Percentiles rank a stretch among this genome's conserved stretches.
Conservation (phyloP, 2,888 invertebrate genomes). For the Ptychoptera albimana region DNA sequence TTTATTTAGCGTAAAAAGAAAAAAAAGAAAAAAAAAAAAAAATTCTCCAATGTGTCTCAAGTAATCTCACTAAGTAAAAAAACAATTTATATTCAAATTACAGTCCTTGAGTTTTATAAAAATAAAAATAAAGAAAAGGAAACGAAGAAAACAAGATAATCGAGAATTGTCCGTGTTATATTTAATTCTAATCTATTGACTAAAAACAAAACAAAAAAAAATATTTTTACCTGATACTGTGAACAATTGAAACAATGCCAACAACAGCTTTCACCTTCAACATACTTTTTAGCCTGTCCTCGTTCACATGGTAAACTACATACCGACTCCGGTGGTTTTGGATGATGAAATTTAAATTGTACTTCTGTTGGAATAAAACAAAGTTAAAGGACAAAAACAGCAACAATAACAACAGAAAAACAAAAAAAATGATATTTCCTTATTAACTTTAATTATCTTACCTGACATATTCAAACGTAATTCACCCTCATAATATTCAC, state of each 20-base stretch:
- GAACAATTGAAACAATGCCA: constrained; percentile 90
- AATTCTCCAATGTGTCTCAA: no score
- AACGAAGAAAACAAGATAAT: neutral
- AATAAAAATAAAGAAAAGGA: neutral
- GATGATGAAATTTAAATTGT: constrained; percentile 66
- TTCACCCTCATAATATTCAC: constrained; percentile 70
- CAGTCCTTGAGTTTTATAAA: neutral
- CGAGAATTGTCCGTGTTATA: neutral
- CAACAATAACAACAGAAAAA: no score
- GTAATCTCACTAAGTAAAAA: no score
- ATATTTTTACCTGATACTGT: constrained; percentile 53
- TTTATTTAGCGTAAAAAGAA: no score
- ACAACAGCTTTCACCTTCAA: constrained; percentile 85
- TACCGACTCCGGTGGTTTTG: constrained; percentile 70
- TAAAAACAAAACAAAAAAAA: neutral
- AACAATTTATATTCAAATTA: neutral
- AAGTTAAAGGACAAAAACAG: no score
- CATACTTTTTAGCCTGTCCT: constrained; percentile 83
- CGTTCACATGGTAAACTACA: constrained; percentile 79
- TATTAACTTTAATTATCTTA: constrained; percentile 26
- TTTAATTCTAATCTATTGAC: neutral
- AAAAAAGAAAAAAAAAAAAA: no score
- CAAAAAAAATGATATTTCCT: neutral
- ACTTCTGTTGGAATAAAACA: constrained; percentile 46
- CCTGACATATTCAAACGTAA: constrained; percentile 64